Conservation (phyloP, 2,113 vertebrate species). For the Bothrops jararaca region DNA sequence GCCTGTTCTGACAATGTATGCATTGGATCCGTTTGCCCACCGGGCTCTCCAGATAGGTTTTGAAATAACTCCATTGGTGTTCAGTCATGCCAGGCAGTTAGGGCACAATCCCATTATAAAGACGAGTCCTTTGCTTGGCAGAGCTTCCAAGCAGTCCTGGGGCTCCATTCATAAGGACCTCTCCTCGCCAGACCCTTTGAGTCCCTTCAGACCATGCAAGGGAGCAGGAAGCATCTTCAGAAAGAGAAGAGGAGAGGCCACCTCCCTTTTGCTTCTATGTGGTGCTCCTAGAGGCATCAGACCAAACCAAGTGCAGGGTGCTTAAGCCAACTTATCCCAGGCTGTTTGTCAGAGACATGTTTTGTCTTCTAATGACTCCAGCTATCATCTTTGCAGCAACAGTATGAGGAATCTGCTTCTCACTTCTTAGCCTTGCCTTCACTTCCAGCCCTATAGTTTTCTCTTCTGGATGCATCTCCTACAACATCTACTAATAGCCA, state of each 20-base stretch:
- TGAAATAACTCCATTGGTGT: conserved; percentile 75
- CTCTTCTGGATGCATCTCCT: accelerated
- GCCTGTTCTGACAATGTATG: conserved; percentile 60
- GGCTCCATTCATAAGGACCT: conserved; percentile 16
- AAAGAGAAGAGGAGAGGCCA: background rate
- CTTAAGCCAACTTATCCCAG: background rate
- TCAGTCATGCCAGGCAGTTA: conserved; percentile 66
- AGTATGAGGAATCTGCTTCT: background rate
- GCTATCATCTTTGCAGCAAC: background rate
- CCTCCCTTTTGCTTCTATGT: background rate
- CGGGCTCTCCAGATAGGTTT: conserved; percentile 73
- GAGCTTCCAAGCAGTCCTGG: conserved; percentile 33
- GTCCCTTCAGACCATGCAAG: background rate
- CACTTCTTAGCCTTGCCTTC: background rate
- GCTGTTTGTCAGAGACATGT: accelerated
- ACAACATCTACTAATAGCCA: conserved; percentile 20
- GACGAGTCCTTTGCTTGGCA: conserved; percentile 67
- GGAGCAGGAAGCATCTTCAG: conserved; percentile 8
- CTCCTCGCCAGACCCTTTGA: background rate
- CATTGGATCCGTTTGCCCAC: conserved; percentile 73
- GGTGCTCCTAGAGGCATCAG: background rate
- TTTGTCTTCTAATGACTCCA: background rate
- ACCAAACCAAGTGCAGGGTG: background rate
- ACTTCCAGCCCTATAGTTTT: background rate
- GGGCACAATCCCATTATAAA: conserved; percentile 74